Conservation (phyloP, 2,888 invertebrate genomes). For the Leptothorax acervorum region DNA sequence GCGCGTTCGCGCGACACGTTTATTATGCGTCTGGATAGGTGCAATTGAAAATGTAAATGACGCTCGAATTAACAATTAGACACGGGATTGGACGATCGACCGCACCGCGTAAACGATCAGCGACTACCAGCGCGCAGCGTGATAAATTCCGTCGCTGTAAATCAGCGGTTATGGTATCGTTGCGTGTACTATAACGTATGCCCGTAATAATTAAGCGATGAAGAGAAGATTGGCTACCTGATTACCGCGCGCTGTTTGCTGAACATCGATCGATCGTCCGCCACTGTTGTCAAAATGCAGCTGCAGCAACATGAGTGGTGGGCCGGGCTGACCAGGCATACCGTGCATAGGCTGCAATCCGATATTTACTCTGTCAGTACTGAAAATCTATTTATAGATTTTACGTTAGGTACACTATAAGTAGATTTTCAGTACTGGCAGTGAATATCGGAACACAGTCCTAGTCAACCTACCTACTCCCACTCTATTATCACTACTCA, state of each 20-base stretch:
- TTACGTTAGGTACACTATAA: too few species aligned
- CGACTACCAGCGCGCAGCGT: conserved; percentile 79
- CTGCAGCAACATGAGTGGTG: too few species aligned
- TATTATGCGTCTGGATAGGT: conserved; percentile 49
- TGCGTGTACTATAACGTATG: conserved; percentile 65
- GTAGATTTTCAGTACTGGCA: too few species aligned
- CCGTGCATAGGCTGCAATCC: too few species aligned
- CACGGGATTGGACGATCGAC: conserved; percentile 70
- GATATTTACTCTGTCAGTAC: too few species aligned
- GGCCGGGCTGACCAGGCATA: too few species aligned
- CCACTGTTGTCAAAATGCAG: too few species aligned
- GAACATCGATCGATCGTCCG: conserved; percentile 62
- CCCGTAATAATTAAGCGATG: conserved; percentile 81
- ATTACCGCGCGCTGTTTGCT: conserved; percentile 30
- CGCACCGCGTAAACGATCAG: conserved; percentile 80
- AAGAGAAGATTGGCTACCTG: conserved; percentile 70
- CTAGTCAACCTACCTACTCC: too few species aligned
- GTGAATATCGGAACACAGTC: too few species aligned
- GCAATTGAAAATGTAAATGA: conserved; percentile 81
- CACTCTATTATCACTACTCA: too few species aligned
- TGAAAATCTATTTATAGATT: too few species aligned
- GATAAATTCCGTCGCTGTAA: conserved; percentile 79
- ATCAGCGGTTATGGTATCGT: conserved; percentile 74
- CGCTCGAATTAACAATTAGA: conserved; percentile 75
- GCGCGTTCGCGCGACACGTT: conserved; percentile 30